These are phyloP conservation scores for Hypsopygia costalis DNA, from an alignment of 2,888 invertebrate genomes.

Conservation along the genomic window DNA sequence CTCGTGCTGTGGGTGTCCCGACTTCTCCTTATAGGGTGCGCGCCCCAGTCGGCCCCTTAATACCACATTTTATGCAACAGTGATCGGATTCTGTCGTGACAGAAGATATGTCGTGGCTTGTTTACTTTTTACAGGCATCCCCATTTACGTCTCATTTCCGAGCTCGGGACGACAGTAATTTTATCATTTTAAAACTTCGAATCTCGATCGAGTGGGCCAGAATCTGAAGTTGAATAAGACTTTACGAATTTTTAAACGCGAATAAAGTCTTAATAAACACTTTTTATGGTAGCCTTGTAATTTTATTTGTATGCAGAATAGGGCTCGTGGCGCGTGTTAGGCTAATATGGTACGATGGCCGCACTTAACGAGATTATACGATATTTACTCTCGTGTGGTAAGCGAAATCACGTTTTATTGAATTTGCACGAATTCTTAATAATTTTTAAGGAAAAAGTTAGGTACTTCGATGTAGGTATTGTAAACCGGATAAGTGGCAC, in stretches of 20 bases:
- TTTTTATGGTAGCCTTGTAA: conserved; percentile 70
- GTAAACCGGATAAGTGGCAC: too few relatives aligned
- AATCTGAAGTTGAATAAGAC: conserved; percentile 59
- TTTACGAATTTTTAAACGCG: conserved; percentile 73
- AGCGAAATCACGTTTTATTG: conserved; percentile 61
- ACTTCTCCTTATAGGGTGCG: conserved; percentile 38
- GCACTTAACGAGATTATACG: conserved; percentile 59
- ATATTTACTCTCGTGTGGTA: conserved; percentile 48
- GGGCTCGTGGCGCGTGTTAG: conserved; percentile 64
- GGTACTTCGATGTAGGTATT: neutral
- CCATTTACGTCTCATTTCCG: conserved; percentile 72
- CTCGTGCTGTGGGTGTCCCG: conserved; percentile 32
- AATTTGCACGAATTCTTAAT: conserved; percentile 15
- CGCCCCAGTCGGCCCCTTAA: conserved; percentile 39
- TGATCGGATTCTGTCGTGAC: conserved; percentile 59
- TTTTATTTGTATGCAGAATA: conserved; percentile 73
- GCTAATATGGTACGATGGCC: conserved; percentile 71
- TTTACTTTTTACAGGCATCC: conserved; percentile 55
- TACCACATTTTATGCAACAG: conserved; percentile 60
- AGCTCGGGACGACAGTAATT: conserved; percentile 54
- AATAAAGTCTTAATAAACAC: conserved; percentile 75
- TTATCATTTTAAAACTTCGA: conserved; percentile 69
- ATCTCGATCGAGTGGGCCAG: conserved; percentile 53
- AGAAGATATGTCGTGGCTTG: conserved; percentile 54
- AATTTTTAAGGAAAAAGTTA: neutral